Evolutionary conservation across 2,113 vertebrate species (phyloP).

Genomic region (Sprattus sprattus): DNA sequence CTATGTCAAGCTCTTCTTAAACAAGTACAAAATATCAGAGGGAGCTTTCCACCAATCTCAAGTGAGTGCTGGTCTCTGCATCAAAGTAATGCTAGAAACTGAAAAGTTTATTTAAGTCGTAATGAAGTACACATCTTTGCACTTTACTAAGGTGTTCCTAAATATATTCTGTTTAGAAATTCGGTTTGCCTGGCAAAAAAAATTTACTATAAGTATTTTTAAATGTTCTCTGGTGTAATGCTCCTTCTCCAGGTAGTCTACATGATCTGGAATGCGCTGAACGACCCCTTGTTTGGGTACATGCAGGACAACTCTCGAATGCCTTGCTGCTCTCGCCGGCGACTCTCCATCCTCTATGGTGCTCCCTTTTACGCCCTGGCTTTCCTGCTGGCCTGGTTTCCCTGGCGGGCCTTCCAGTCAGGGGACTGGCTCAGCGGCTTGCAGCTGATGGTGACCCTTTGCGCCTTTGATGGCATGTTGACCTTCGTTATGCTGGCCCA

Average conservation of each 20-base stretch:
- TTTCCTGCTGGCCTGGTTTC: constrained; percentile 91
- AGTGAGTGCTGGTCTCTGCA: constrained; percentile 60
- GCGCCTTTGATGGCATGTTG: constrained; percentile 79
- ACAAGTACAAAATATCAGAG: constrained; percentile 83
- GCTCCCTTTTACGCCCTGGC: constrained; percentile 76
- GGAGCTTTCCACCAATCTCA: constrained; percentile 82
- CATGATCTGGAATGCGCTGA: constrained; percentile 88
- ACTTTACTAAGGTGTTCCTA: no score
- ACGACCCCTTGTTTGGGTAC: constrained; percentile 85
- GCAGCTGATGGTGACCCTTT: constrained; percentile 77
- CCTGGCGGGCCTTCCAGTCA: constrained; percentile 78
- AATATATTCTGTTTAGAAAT: background rate
- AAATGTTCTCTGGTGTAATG: background rate
- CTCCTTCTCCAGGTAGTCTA: constrained; percentile 75
- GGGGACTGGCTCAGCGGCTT: constrained; percentile 83
- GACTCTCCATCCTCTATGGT: constrained; percentile 77
- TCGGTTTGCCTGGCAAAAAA: background rate
- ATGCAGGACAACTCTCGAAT: constrained; percentile 77
- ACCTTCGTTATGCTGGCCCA: constrained; percentile 85
- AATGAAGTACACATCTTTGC: no score
- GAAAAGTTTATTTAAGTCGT: no score
- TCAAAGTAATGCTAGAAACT: background rate
- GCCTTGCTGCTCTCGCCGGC: constrained; percentile 67
- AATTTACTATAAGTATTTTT: background rate
- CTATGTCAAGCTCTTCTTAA: constrained; percentile 87